Evolutionary conservation across 2,888 invertebrate species (phyloP).

Genomic region (Troglohyphantes excavatus): DNA sequence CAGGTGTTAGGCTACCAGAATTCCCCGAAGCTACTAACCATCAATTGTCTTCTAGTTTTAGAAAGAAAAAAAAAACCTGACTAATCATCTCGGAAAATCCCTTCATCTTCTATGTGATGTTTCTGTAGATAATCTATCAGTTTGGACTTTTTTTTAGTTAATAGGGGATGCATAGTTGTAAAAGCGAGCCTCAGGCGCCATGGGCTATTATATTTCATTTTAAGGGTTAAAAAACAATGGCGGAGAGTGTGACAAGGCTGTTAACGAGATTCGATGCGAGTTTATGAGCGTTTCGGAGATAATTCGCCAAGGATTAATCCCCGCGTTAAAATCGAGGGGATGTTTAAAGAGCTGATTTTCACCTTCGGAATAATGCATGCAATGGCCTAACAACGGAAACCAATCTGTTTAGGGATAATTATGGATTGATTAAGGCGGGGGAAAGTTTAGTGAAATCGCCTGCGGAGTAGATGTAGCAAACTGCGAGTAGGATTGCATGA

Average conservation of each 20-base stretch:
- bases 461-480: too few relatives aligned
- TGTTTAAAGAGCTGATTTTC: constrained; percentile 13
- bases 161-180: constrained; percentile 4
- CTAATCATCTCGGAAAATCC: constrained; percentile 45
- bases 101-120: constrained; percentile 6
- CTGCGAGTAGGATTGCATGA: too few relatives aligned
- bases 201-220: constrained; percentile 15
- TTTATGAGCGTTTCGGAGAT: constrained; percentile 35
- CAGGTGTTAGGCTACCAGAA: constrained; percentile 53
- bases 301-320: constrained; percentile 38
- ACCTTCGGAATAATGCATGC: background rate
- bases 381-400: constrained; percentile 9
- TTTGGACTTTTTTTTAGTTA: background rate
- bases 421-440: constrained; percentile 13
- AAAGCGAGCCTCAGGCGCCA: constrained; percentile 29
- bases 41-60: constrained; percentile 51
- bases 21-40: constrained; percentile 20
- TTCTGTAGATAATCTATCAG: constrained; percentile 40
- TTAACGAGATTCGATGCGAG: constrained; percentile 40
- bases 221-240: constrained; percentile 39
- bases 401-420: constrained; percentile 64
- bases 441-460: too few relatives aligned
- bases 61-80: constrained; percentile 28
- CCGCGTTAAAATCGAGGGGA: constrained; percentile 55
- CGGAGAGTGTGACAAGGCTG: constrained; percentile 19